Percentiles rank a stretch among this genome's conserved stretches.
phyloP scores from a whole-genome alignment of 2,888 invertebrate species.

The Eudasyphora cyanicolor region DNA sequence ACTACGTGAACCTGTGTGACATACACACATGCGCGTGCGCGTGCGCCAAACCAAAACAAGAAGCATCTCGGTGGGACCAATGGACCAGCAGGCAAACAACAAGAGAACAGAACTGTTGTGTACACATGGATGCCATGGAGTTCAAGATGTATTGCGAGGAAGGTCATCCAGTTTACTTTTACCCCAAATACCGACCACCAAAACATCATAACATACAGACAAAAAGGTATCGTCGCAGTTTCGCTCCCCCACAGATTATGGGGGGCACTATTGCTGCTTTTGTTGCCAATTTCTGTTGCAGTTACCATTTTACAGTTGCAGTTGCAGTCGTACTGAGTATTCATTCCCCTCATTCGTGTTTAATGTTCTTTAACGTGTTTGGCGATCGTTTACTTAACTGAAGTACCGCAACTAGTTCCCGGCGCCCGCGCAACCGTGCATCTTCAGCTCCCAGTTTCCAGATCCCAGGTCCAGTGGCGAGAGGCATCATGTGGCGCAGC shows the following conservation, averaged over 20 bases:
- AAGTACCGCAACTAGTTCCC: constrained; percentile 43
- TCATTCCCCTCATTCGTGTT: neutral
- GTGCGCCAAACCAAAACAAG: neutral
- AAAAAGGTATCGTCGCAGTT: neutral
- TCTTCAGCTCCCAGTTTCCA: constrained; percentile 6
- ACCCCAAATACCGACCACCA: constrained; percentile 59
- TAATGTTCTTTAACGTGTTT: constrained; percentile 15
- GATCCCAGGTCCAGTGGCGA: neutral
- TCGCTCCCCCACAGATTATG: neutral
- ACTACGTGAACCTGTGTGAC: constrained; percentile 56
- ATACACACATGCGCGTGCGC: constrained; percentile 22
- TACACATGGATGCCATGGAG: constrained; percentile 57
- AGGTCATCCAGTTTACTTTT: constrained; percentile 79
- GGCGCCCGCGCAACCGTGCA: constrained; percentile 23
- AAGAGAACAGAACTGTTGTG: constrained; percentile 28
- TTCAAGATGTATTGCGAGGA: constrained; percentile 70
- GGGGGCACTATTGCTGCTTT: neutral
- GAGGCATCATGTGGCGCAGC: constrained; percentile 57
- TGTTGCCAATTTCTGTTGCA: constrained; percentile 52
- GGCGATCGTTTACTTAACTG: neutral
- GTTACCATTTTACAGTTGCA: constrained; percentile 48
- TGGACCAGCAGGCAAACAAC: neutral
- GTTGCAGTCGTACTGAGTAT: neutral
- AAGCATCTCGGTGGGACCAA: too few relatives aligned
- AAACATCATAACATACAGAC: constrained; percentile 18